Conservation (phyloP, 2,113 vertebrate species). For the Lipotes vexillifer region DNA sequence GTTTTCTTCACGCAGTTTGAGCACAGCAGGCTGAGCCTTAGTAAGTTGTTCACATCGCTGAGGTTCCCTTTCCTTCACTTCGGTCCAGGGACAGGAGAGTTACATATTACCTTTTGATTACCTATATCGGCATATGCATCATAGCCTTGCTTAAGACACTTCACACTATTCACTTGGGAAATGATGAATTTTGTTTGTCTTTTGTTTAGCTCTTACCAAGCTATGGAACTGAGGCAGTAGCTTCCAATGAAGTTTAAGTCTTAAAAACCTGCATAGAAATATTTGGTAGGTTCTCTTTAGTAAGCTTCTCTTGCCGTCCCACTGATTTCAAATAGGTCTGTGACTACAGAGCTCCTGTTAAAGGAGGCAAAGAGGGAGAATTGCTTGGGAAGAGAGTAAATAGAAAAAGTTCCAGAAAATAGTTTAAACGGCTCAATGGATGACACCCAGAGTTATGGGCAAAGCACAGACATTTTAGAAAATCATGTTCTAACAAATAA, state of each 20-base stretch:
- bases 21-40: not conserved
- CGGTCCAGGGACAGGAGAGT: not conserved
- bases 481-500: not conserved
- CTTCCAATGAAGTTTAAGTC: not conserved
- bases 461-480: not conserved
- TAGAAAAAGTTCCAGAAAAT: not conserved
- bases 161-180: not conserved
- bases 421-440: not conserved
- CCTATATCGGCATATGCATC: not conserved
- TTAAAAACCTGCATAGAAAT: not conserved
- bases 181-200: not conserved
- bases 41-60: not conserved
- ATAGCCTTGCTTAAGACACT: not conserved
- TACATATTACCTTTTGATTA: not conserved
- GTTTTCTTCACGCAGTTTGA: slow-evolving; percentile 33
- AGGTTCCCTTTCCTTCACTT: not conserved
- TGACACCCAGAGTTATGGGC: not conserved
- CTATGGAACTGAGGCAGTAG: not conserved
- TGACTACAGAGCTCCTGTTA: not conserved
- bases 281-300: not conserved
- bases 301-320: not conserved
- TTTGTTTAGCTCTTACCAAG: not conserved
- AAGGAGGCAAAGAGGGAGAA: not conserved
- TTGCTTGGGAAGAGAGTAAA: not conserved
- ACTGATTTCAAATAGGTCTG: not conserved